Percentiles rank a stretch among this genome's conserved stretches.
These are phyloP conservation scores for Octopus bimaculoides DNA, from an alignment of 1,140 invertebrate genomes.

Conservation along the genomic window DNA sequence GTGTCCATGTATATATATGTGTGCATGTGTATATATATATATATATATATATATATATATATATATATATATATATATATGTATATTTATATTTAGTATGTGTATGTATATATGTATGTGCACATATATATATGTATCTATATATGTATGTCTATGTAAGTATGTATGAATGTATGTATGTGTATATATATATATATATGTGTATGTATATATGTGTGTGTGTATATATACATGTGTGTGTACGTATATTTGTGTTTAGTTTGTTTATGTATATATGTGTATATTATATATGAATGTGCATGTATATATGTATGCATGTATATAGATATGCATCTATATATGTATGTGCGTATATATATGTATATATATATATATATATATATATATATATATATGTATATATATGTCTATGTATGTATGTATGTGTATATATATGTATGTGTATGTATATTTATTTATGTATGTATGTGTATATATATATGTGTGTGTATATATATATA, in stretches of 20 bases:
- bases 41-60: slow-evolving; percentile 4
- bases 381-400: not conserved
- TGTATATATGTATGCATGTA: not conserved
- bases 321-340: not conserved
- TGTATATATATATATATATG: not conserved
- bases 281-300: not conserved
- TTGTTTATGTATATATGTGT: not conserved
- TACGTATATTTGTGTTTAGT: not conserved
- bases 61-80: not conserved
- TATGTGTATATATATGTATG: not conserved
- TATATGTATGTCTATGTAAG: not conserved
- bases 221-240: not conserved
- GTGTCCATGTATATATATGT: not conserved
- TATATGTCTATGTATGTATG: not conserved
- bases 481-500: not conserved
- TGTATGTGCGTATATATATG: not conserved
- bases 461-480: not conserved
- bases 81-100: not conserved
- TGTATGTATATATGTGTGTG: not conserved
- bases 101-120: not conserved
- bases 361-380: not conserved
- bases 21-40: not conserved
- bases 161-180: not conserved
- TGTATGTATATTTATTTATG: not conserved
- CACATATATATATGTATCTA: not conserved